Conservation (phyloP, 2,888 invertebrate genomes). For the Dichetophora obliterata region DNA sequence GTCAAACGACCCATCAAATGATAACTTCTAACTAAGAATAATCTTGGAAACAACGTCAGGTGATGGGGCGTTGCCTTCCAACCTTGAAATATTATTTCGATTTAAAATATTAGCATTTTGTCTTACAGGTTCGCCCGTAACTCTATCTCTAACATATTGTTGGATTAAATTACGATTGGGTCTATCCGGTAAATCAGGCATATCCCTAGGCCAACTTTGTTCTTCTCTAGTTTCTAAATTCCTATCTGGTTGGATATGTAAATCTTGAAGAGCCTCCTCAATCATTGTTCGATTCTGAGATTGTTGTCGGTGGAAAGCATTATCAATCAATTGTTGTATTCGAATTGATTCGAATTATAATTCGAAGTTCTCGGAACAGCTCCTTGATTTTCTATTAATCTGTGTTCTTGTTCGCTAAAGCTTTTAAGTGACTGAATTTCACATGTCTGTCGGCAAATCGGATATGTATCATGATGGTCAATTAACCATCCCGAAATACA, state of each 20-base stretch:
- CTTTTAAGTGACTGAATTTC: background rate
- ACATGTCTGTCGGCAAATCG: background rate
- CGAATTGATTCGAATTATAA: background rate
- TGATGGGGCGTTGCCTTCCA: too few relatives aligned
- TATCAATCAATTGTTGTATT: background rate
- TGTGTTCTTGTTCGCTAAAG: background rate
- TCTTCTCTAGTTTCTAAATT: too few relatives aligned
- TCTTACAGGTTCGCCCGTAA: too few relatives aligned
- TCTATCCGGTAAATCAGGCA: too few relatives aligned
- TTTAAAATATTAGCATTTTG: too few relatives aligned
- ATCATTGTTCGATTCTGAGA: background rate
- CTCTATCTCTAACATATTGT: too few relatives aligned
- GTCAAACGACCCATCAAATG: constrained; percentile 6
- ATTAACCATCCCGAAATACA: background rate
- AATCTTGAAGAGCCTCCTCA: background rate
- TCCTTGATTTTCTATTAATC: background rate
- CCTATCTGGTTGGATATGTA: background rate
- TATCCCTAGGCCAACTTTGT: too few relatives aligned
- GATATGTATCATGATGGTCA: background rate
- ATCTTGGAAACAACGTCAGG: constrained; percentile 24
- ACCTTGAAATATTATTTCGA: too few relatives aligned
- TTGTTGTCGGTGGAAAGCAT: background rate
- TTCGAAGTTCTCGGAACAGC: background rate
- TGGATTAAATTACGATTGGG: too few relatives aligned
- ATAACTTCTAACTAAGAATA: constrained; percentile 33